Percentiles rank a stretch among this genome's conserved stretches.
Evolutionary conservation across 2,888 invertebrate species (phyloP).

Genomic region (Cryptus viduatorius): DNA sequence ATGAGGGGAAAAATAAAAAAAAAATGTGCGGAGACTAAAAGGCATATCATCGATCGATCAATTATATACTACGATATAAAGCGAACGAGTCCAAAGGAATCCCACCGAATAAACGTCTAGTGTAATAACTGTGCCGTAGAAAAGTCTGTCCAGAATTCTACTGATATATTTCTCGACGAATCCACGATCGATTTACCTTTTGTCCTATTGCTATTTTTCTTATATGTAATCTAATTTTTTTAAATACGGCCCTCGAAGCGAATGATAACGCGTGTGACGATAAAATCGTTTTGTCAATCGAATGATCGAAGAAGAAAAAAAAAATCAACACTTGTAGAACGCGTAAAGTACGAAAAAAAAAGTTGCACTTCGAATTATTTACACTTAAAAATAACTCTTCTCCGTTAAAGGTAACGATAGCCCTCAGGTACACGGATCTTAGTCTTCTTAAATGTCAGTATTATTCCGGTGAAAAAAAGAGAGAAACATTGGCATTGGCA

Average conservation of each 20-base stretch:
- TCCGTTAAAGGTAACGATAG: constrained; percentile 46
- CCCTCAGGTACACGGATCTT: constrained; percentile 49
- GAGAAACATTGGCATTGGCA: constrained; percentile 51
- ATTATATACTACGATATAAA: constrained; percentile 49
- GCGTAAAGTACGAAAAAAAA: not conserved
- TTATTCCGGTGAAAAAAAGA: constrained; percentile 47
- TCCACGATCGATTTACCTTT: constrained; percentile 26
- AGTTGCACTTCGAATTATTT: constrained; percentile 34
- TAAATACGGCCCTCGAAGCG: constrained; percentile 18
- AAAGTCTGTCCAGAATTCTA: constrained; percentile 9
- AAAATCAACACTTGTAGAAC: not conserved
- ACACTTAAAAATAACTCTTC: constrained; percentile 13
- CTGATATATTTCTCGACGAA: constrained; percentile 40
- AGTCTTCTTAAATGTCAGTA: constrained; percentile 65
- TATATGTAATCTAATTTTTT: constrained; percentile 44
- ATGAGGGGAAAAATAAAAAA: not conserved
- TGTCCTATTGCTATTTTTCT: constrained; percentile 49
- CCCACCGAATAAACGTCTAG: constrained; percentile 49
- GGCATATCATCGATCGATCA: constrained; percentile 67
- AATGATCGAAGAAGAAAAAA: not conserved
- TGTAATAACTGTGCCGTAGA: constrained; percentile 45
- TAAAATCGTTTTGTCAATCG: constrained; percentile 17
- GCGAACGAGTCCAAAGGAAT: constrained; percentile 49
- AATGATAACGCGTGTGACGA: constrained; percentile 42
- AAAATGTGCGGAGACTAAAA: constrained; percentile 44